Percentiles rank a stretch among this genome's conserved stretches.
phyloP scores from a whole-genome alignment of 2,113 vertebrate species.

The Ptilorrhoa leucosticta region DNA sequence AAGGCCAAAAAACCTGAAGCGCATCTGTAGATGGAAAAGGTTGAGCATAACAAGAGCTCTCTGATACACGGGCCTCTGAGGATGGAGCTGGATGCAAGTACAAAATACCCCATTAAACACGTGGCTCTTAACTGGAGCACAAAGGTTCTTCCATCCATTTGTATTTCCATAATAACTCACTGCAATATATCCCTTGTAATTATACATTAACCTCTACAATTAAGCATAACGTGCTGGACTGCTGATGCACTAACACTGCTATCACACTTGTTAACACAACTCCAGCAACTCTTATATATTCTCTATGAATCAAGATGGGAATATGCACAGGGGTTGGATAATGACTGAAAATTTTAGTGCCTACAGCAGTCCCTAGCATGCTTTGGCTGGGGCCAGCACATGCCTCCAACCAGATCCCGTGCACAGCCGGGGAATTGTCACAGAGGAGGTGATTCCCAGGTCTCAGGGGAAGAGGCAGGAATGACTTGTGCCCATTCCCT shows the following conservation, averaged over 20 bases:
- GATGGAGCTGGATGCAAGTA: background rate
- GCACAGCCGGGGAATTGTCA: background rate
- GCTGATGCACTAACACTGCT: background rate
- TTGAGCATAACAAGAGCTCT: background rate
- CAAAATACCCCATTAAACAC: background rate
- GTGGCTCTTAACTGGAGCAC: background rate
- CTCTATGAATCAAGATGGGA: background rate
- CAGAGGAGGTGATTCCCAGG: background rate
- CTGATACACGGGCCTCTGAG: background rate
- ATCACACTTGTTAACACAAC: background rate
- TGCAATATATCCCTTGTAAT: background rate
- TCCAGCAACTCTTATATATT: background rate
- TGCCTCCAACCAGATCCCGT: accelerated
- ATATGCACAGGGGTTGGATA: background rate
- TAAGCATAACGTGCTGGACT: background rate
- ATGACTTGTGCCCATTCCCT: background rate
- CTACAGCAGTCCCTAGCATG: background rate
- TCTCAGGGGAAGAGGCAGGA: background rate
- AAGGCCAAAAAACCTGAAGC: background rate
- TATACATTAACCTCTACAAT: background rate
- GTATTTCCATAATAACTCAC: background rate
- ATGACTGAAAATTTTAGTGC: background rate
- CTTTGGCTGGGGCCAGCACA: background rate
- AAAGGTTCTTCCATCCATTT: background rate
- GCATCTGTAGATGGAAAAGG: background rate